Evolutionary conservation across 2,888 invertebrate genomes (phyloP), one percentile per base, ranked within the genome.

Genomic region (Ceramica pisi): DNA sequence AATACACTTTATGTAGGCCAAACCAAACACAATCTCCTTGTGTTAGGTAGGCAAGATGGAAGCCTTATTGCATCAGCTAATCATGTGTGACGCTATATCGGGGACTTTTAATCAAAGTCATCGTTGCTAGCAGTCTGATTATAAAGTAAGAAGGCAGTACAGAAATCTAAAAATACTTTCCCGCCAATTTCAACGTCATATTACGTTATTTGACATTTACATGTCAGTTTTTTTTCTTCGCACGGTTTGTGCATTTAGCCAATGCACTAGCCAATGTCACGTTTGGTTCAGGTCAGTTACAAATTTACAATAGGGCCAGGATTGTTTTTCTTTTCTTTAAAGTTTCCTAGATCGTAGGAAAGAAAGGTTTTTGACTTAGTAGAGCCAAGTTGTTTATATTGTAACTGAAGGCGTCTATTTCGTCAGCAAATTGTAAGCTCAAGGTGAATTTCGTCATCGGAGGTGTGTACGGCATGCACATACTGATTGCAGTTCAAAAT

Each of bases 381-480:
- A 26, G 26, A 63, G 31, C 5, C 51, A 53, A 53, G 41, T 71
- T 62, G 64, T 65, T 51, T 67, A 44, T 60, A 31, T 64, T 70
- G 84, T 67, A 85, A 86, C 44, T 53, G 44, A 59, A 72, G 51
- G 74, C 65, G 70, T 67, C 41, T 72, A 72, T 91, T 91, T 87
- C 91, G 84, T 91, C 91, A 91, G 88, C 81, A 65, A 55, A 74
- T 83, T 75, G 74, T 84, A 90, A 89, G 87, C 89, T 89, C 92
- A 93, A 91, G 91, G 92, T 69, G 66, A 69, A 60, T 92, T 92
- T 89, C 92, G 86, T 91, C 90, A 93, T 81, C 46, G 61, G 35
- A 61, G 55, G 64, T 21, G 79, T 70, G 41, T 61, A 41, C 50
- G 38, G 46, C 8, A 51, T 53, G 71, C 53, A 61, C 50, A 41